phyloP scores from a whole-genome alignment of 2,113 vertebrate species.

The Protomyctophum bolini region DNA sequence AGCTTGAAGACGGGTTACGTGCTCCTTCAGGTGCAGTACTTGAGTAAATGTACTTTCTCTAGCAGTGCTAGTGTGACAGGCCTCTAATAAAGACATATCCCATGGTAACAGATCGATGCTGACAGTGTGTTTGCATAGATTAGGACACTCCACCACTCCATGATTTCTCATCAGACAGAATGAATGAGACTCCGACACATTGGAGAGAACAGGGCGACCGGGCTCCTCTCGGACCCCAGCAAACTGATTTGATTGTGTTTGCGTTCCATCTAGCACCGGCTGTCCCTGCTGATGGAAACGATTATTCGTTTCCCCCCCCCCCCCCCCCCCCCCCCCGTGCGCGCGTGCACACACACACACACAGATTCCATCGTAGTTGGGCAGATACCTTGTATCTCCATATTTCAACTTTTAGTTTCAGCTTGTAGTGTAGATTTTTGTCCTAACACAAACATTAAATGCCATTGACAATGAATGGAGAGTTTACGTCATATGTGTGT shows the following conservation, averaged over 20 bases:
- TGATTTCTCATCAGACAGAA: constrained; percentile 74
- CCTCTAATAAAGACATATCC: constrained; percentile 78
- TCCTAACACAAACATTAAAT: no score
- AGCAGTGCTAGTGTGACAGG: constrained; percentile 40
- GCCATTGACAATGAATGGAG: no score
- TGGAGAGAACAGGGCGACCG: constrained; percentile 43
- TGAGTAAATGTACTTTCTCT: constrained; percentile 15
- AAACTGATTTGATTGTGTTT: constrained; percentile 76
- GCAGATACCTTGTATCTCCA: constrained; percentile 27
- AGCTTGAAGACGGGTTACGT: constrained; percentile 37
- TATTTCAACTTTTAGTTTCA: no score
- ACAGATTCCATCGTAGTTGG: constrained; percentile 12
- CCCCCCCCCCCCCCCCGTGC: constrained; percentile 68
- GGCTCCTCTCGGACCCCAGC: constrained; percentile 10
- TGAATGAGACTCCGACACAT: constrained; percentile 67
- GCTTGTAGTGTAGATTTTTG: no score
- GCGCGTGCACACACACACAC: constrained; percentile 62
- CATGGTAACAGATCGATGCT: constrained; percentile 75
- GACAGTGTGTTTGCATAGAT: constrained; percentile 80
- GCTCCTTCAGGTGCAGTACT: constrained; percentile 33
- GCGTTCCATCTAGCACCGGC: constrained; percentile 62
- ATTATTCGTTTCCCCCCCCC: constrained; percentile 65
- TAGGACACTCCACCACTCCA: constrained; percentile 67
- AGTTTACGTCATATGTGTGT: no score
- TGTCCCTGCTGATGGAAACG: constrained; percentile 67